phyloP scores from a whole-genome alignment of 64 coral and sea anemone species.

The Orbicella faveolata region DNA sequence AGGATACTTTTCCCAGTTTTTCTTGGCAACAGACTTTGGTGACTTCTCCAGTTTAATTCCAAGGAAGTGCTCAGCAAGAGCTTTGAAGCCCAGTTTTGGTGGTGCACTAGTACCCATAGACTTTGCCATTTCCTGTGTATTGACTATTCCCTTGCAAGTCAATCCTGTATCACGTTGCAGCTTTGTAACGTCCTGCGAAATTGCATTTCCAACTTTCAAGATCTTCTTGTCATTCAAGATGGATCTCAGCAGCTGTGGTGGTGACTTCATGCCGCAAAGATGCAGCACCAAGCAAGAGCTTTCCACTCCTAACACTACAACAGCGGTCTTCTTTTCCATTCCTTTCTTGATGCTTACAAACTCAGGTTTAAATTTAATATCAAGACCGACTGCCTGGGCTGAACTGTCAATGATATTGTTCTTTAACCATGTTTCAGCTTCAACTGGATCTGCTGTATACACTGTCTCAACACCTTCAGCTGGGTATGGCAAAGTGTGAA shows the following conservation, averaged over 20 bases:
- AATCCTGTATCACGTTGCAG: slow-evolving; percentile 62
- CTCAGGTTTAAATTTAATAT: slow-evolving; percentile 95
- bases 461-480: slow-evolving; percentile 77
- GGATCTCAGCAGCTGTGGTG: slow-evolving; percentile 49
- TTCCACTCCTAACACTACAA: slow-evolving; percentile 80
- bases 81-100: slow-evolving; percentile 62
- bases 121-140: slow-evolving; percentile 71
- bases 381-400: slow-evolving; percentile 70
- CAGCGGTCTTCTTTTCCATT: slow-evolving; percentile 81
- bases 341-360: slow-evolving; percentile 85
- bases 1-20: slow-evolving; percentile 89
- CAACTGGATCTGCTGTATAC: slow-evolving; percentile 75
- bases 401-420: slow-evolving; percentile 73
- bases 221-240: slow-evolving; percentile 60
- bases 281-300: slow-evolving; percentile 69
- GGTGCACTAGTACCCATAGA: not conserved
- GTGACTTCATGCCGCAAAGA: slow-evolving; percentile 51
- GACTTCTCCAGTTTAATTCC: slow-evolving; percentile 67
- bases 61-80: slow-evolving; percentile 65
- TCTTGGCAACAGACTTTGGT: slow-evolving; percentile 52
- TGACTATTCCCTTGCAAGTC: slow-evolving; percentile 63
- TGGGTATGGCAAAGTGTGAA: slow-evolving; percentile 58
- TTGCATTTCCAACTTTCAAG: slow-evolving; percentile 91
- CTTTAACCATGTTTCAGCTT: slow-evolving; percentile 79
- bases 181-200: slow-evolving; percentile 71